Evolutionary conservation across 2,797 vertebrate genomes (phyloP).

Genomic region (Spinus pinus): DNA sequence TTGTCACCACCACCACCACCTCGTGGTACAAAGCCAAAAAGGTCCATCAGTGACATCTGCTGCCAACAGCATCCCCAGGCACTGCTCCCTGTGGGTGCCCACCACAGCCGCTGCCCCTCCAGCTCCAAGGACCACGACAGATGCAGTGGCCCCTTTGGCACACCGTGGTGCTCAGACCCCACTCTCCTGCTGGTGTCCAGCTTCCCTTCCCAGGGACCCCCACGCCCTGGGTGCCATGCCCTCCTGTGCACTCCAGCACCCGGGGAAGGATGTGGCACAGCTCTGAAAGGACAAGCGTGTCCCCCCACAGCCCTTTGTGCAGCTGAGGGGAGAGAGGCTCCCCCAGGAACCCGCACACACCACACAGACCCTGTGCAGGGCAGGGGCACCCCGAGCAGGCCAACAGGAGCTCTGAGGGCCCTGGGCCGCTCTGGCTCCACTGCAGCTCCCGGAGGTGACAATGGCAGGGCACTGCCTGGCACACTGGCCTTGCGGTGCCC

Average conservation of each 20-base stretch:
- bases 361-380: accelerated
- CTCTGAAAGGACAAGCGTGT: accelerated
- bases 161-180: neutral
- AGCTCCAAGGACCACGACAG: neutral
- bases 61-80: neutral
- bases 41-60: neutral
- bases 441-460: neutral
- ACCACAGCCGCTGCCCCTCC: accelerated
- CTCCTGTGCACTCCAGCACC: neutral
- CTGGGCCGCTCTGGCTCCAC: neutral
- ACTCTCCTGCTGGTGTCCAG: accelerated
- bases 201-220: neutral
- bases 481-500: neutral
- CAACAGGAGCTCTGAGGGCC: neutral
- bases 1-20: neutral
- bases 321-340: neutral
- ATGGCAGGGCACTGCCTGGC: neutral
- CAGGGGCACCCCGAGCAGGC: neutral
- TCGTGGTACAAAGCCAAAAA: accelerated
- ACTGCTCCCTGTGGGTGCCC: neutral
- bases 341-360: neutral
- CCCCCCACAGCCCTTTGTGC: neutral
- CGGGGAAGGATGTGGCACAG: neutral
- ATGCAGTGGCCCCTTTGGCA: accelerated
- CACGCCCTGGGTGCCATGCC: accelerated